These are phyloP conservation scores for Coronaproctus castanopsis DNA, from an alignment of 2,888 invertebrate species.

Conservation along the genomic window DNA sequence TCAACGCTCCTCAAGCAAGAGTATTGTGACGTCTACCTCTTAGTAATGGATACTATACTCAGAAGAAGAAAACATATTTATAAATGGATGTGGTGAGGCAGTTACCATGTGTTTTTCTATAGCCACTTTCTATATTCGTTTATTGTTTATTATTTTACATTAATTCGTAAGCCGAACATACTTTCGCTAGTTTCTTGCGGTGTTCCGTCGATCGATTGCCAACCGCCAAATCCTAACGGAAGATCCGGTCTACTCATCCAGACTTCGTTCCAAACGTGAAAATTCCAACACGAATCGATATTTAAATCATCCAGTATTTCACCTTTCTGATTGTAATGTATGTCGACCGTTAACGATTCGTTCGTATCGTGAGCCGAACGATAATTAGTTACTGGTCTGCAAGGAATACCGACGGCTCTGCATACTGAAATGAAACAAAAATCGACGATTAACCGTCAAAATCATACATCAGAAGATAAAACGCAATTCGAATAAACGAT, in stretches of 20 bases:
- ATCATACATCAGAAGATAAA: no score
- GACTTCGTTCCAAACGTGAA: slow-evolving; percentile 89
- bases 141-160: no score
- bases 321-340: slow-evolving; percentile 42
- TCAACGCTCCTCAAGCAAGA: no score
- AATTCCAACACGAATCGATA: slow-evolving; percentile 61
- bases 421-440: slow-evolving; percentile 41
- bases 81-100: no score
- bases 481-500: no score
- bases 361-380: slow-evolving; percentile 61
- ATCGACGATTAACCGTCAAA: no score
- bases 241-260: slow-evolving; percentile 84
- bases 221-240: slow-evolving; percentile 51
- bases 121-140: no score
- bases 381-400: slow-evolving; percentile 56
- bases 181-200: slow-evolving; percentile 48
- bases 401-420: slow-evolving; percentile 51
- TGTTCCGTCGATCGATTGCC: slow-evolving; percentile 65
- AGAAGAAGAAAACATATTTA: no score
- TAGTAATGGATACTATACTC: no score
- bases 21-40: no score
- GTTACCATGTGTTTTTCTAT: no score
- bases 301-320: slow-evolving; percentile 46
- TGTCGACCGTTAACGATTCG: slow-evolving; percentile 29
- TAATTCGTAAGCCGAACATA: no score